phyloP scores from a whole-genome alignment of 2,113 vertebrate genomes.

The Tachysurus vachellii region DNA sequence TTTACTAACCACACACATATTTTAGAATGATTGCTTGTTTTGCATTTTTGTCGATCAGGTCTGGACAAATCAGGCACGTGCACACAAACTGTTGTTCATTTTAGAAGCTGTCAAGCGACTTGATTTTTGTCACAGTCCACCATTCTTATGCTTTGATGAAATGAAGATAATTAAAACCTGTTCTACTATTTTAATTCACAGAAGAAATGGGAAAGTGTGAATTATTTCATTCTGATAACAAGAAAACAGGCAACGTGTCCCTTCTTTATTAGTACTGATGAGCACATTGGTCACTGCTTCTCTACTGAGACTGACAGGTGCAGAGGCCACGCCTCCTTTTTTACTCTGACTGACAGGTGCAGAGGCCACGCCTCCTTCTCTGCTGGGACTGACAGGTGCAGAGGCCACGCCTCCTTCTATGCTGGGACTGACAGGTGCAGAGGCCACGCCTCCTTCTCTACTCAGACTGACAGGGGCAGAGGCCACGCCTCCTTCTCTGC shows the following conservation, averaged over 20 bases:
- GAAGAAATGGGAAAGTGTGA: not conserved
- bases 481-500: not conserved
- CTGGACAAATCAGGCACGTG: not conserved
- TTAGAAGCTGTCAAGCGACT: not conserved
- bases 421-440: not conserved
- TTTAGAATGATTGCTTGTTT: not conserved
- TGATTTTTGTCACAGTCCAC: not conserved
- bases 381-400: not conserved
- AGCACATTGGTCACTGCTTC: not conserved
- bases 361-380: not conserved
- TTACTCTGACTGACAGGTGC: not conserved
- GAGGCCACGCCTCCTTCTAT: not conserved
- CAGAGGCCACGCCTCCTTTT: not conserved
- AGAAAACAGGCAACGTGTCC: not conserved
- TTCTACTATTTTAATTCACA: not conserved
- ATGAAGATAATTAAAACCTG: not conserved
- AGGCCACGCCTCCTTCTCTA: not conserved
- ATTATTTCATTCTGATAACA: not conserved
- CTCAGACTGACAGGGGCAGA: not conserved
- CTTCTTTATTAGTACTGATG: not conserved
- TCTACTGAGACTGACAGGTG: not conserved
- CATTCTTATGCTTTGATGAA: not conserved
- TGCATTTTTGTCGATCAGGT: not conserved
- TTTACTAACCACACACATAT: not conserved
- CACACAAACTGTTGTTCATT: not conserved